These are phyloP conservation scores for Argentina silus DNA, from an alignment of 2,797 vertebrate species.

Conservation along the genomic window DNA sequence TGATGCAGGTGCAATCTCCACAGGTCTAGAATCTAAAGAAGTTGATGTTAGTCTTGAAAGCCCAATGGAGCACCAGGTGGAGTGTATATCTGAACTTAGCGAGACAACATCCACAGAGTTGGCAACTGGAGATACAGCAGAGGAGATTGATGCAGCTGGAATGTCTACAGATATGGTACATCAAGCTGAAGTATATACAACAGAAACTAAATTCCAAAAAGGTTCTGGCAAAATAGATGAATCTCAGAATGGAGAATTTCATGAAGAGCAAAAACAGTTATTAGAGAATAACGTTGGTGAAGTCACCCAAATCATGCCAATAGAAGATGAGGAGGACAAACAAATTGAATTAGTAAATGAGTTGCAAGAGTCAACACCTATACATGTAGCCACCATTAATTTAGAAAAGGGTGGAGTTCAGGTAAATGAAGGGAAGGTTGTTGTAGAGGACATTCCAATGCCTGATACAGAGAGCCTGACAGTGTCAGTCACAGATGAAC, in stretches of 20 bases:
- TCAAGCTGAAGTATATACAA: conserved; percentile 18
- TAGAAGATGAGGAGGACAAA: conserved; percentile 13
- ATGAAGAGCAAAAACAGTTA: conserved; percentile 23
- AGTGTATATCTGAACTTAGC: conserved; percentile 59
- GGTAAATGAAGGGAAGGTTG: conserved; percentile 32
- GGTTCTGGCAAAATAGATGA: not conserved
- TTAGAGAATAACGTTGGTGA: conserved; percentile 8
- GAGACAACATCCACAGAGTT: conserved; percentile 57
- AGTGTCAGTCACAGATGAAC: conserved; percentile 43
- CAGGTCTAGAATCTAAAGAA: conserved; percentile 47
- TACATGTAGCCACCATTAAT: conserved; percentile 34
- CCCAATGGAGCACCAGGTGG: conserved; percentile 39
- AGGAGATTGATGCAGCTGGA: conserved; percentile 46
- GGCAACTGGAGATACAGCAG: conserved; percentile 50
- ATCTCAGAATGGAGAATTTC: not conserved
- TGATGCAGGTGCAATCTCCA: conserved; percentile 49
- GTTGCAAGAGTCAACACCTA: conserved; percentile 22
- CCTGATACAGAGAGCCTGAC: conserved; percentile 14
- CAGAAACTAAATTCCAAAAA: not conserved
- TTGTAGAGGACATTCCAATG: conserved; percentile 8
- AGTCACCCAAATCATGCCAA: not conserved
- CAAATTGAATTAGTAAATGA: conserved; percentile 24
- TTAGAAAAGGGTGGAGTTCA: conserved; percentile 24
- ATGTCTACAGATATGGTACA: conserved; percentile 49
- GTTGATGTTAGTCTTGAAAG: conserved; percentile 49